Base-by-base conservation (phyloP, 2,888 invertebrate genomes). In the Yponomeuta cagnagella region DNA sequence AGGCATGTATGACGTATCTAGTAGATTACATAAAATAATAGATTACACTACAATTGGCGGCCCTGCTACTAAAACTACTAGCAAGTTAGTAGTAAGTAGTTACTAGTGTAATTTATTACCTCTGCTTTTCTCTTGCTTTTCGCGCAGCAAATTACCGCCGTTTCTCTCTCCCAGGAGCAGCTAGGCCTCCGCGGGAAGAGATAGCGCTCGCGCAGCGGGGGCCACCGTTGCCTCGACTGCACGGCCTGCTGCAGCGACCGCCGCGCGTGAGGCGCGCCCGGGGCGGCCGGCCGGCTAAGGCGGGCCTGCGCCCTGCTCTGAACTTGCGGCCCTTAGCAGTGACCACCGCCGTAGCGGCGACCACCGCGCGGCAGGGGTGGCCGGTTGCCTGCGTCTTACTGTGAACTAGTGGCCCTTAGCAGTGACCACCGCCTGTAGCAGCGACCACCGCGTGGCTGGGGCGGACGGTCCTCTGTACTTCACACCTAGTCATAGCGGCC, bases 161-260 rank as follows among this genome's bases (percentile, higher is more conserved):
- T 30, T 63, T 10, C 15, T 63, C n/a, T 37, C 15, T 91, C 86
- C 75, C 86, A 93, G 93, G 93, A 93, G 79, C 88, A 90, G 72
- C 71, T 83, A 73, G 82, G 84, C 0, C 84, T 83, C 72, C 89
- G 93, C 72, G 90, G 93, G 75, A 93, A 93, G 75, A 93, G 93
- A 81, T 92, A 93, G 90, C 93, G 91, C 76, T 90, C 90, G 79
- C 85, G 87, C 75, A 82, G 86, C 86, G 87, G 86, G 79, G 81
- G 85, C 80, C 90, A 90, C 82, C 87, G 90, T 88, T 92, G 93
- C 86, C 93, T 93, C 83, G 93, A 93, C 83, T 93, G 93, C 81
- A 91, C 91, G 74, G 88, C 89, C 70, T 93, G 93, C 82, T 93
- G 93, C 83, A 87, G 88, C 75, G 86, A 89, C 82, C 84, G 86